These are phyloP conservation scores for Steinernema scapterisci DNA, from an alignment of 2,888 invertebrate genomes.

Conservation along the genomic window DNA sequence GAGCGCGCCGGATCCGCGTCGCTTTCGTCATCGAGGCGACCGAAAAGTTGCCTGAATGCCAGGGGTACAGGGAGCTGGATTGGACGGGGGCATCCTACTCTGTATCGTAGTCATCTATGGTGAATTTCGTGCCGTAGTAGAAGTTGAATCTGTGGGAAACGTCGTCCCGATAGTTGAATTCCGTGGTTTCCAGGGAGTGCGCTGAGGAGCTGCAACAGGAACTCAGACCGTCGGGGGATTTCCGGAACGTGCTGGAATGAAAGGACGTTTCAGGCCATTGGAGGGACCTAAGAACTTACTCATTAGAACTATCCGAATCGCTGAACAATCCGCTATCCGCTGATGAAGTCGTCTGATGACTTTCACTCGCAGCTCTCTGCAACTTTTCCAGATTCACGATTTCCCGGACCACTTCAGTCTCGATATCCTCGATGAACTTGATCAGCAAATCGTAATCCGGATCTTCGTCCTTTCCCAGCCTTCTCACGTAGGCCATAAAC, in stretches of 20 bases:
- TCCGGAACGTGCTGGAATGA: constrained; percentile 18
- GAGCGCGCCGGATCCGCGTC: background rate
- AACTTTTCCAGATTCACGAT: constrained; percentile 8
- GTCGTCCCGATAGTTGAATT: constrained; percentile 20
- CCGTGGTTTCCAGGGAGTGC: background rate
- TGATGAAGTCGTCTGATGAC: constrained; percentile 19
- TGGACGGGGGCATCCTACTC: too few relatives aligned
- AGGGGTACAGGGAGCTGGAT: too few relatives aligned
- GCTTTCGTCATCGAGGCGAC: background rate
- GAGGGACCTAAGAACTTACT: background rate
- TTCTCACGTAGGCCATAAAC: constrained; percentile 46
- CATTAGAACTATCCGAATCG: constrained; percentile 24
- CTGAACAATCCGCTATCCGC: constrained; percentile 21
- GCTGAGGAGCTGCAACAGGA: constrained; percentile 17
- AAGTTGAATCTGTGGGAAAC: constrained; percentile 16
- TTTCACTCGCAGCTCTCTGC: constrained; percentile 3
- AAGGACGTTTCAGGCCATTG: background rate
- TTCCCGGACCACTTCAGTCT: background rate
- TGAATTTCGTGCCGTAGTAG: background rate
- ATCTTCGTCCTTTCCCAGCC: constrained; percentile 46
- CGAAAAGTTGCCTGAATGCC: constrained; percentile 2
- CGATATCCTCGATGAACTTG: constrained; percentile 33
- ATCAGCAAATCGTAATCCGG: constrained; percentile 53
- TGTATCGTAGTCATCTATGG: constrained; percentile 19
- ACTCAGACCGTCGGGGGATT: constrained; percentile 19